Evolutionary conservation across 2,888 invertebrate species (phyloP), one percentile per base, ranked within the genome.

Genomic region (Xestia c-nigrum): DNA sequence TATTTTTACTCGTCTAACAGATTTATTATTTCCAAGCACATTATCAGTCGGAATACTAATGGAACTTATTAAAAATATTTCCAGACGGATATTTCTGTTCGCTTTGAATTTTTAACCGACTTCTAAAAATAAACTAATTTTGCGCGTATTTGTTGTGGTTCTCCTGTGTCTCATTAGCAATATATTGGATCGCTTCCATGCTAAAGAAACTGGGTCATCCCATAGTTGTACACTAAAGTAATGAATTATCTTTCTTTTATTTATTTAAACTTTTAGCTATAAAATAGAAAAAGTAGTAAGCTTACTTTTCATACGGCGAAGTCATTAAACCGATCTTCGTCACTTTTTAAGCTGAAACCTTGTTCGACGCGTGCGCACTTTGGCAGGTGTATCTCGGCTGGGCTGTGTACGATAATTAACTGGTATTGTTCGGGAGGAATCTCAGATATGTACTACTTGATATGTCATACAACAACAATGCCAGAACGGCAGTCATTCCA

Each of bases 291-390:
- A 24, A 24, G 0, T 14, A 3, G 7, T 19, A n/a, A 64, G n/a
- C 86, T 86, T 68, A 86, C 86, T 85, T 85, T 68, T 87, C 88
- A 66, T 73, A 85, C 7, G 78, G 69, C n/a, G 65, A 74, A 47
- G 61, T 66, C 83, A 84, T 24, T 21, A 2, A n/a, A 79, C 5
- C 52, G 10, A 59, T 66, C 6, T 47, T 4, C n/a, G 66, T 43
- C n/a, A 76, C 61, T 63, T 61, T 24, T 24, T 19, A 80, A 71
- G 52, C n/a, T 47, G 1, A 31, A 59, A 24, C 19, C 46, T 63
- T 46, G 10, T 43, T 21, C 19, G 46, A 38, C 43, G 61, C 59
- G 24, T n/a, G 76, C 66, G 47, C 76, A 59, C 76, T 40, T 40
- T 43, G 24, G 7, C 7, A 47, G 47, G 38, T 70, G 16, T 43